Conservation (phyloP, 2,797 vertebrate species). For the Distichodus sexfasciatus region DNA sequence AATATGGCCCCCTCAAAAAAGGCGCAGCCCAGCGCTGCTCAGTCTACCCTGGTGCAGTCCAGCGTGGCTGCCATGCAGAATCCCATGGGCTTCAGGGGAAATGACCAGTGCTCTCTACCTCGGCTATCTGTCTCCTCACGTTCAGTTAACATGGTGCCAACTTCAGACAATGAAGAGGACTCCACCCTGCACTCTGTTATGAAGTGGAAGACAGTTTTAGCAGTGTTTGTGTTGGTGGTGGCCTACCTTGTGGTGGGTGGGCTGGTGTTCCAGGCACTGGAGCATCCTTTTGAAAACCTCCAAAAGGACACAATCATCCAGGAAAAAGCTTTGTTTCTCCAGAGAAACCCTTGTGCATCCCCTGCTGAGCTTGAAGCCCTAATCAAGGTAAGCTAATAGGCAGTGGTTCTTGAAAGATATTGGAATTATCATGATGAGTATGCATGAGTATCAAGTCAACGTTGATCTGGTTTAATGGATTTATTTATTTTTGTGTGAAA, state of each 20-base stretch:
- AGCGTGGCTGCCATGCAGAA: slow-evolving; percentile 80
- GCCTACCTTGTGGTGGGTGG: slow-evolving; percentile 89
- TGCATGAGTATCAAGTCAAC: no score
- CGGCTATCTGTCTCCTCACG: slow-evolving; percentile 86
- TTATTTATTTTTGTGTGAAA: no score
- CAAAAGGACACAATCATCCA: slow-evolving; percentile 87
- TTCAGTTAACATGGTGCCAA: slow-evolving; percentile 84
- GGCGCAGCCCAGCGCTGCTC: slow-evolving; percentile 65
- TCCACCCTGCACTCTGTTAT: slow-evolving; percentile 88
- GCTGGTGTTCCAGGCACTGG: slow-evolving; percentile 86
- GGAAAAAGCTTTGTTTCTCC: slow-evolving; percentile 89
- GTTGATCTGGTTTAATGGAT: no score
- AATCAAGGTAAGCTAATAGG: slow-evolving; percentile 79
- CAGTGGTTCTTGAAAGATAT: background rate
- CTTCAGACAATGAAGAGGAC: slow-evolving; percentile 81
- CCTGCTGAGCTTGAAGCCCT: slow-evolving; percentile 84
- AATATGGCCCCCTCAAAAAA: slow-evolving; percentile 78
- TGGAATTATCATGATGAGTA: background rate
- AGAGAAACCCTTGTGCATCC: slow-evolving; percentile 84
- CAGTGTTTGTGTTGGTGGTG: slow-evolving; percentile 92
- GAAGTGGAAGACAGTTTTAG: slow-evolving; percentile 97
- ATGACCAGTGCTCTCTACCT: slow-evolving; percentile 75
- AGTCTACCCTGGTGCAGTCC: slow-evolving; percentile 74
- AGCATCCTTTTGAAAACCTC: slow-evolving; percentile 88
- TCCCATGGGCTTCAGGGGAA: slow-evolving; percentile 77